These are phyloP conservation scores for Bruchidius siliquastri DNA, from an alignment of 2,888 invertebrate genomes.

Conservation along the genomic window DNA sequence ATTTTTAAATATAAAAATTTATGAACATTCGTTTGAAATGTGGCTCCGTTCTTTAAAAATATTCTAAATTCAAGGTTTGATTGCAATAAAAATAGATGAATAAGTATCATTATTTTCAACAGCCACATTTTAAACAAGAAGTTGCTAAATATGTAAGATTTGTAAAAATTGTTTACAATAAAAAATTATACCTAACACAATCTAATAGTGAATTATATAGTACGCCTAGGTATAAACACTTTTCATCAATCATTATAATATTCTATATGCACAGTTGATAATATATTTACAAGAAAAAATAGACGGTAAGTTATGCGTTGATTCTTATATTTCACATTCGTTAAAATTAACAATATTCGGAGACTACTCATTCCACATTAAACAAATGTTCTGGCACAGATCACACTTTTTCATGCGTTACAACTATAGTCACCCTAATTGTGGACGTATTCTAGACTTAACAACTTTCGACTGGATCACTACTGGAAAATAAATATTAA, in stretches of 20 bases:
- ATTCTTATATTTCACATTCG: constrained; percentile 30
- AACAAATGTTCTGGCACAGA: constrained; percentile 43
- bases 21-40: constrained; percentile 28
- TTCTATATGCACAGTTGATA: constrained; percentile 49
- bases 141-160: constrained; percentile 35
- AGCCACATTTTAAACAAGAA: constrained; percentile 33
- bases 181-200: constrained; percentile 39
- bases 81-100: constrained; percentile 27
- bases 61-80: constrained; percentile 21
- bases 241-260: constrained; percentile 46
- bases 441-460: not conserved
- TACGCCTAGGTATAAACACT: constrained; percentile 45
- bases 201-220: constrained; percentile 36
- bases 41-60: constrained; percentile 27
- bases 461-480: not conserved
- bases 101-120: constrained; percentile 17
- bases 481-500: not conserved
- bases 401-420: constrained; percentile 26
- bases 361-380: constrained; percentile 44
- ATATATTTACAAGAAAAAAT: constrained; percentile 48
- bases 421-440: not conserved
- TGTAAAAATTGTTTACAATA: constrained; percentile 35
- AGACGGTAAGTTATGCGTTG: constrained; percentile 38
- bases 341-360: constrained; percentile 45
- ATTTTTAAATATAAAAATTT: constrained; percentile 35